phyloP scores from a whole-genome alignment of 2,113 vertebrate species.

The Pica pica region DNA sequence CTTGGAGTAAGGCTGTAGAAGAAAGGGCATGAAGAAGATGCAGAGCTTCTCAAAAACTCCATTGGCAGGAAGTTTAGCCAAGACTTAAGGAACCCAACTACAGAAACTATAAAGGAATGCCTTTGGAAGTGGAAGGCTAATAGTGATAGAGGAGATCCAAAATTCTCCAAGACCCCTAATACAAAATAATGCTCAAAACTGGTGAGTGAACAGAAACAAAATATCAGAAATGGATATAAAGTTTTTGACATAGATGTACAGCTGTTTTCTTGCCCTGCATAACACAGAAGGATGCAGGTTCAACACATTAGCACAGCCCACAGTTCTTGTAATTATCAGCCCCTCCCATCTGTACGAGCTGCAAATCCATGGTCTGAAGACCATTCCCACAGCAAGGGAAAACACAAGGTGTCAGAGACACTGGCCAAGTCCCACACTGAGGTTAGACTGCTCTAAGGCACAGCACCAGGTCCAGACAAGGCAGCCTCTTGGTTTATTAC shows the following conservation, averaged over 20 bases:
- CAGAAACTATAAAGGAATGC: not conserved
- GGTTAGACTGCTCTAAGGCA: not conserved
- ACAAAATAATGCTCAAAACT: not conserved
- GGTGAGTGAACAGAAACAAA: not conserved
- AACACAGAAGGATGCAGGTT: not conserved
- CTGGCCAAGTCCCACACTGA: not conserved
- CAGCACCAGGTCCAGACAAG: accelerated
- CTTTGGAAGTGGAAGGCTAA: not conserved
- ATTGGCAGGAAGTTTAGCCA: not conserved
- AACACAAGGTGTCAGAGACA: not conserved
- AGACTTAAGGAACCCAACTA: not conserved
- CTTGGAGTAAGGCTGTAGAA: not conserved
- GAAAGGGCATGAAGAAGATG: not conserved
- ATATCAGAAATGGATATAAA: not conserved
- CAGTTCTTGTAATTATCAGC: not conserved
- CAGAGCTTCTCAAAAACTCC: not conserved
- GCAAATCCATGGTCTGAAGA: not conserved
- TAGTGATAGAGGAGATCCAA: not conserved
- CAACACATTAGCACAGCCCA: not conserved
- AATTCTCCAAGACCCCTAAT: not conserved
- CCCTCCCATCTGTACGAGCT: not conserved
- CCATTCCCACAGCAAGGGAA: not conserved
- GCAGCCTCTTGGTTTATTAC: not conserved
- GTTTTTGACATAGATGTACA: accelerated
- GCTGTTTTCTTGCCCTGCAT: not conserved